phyloP scores from a whole-genome alignment of 2,888 invertebrate genomes.

The Sceliomorpha sp. region DNA sequence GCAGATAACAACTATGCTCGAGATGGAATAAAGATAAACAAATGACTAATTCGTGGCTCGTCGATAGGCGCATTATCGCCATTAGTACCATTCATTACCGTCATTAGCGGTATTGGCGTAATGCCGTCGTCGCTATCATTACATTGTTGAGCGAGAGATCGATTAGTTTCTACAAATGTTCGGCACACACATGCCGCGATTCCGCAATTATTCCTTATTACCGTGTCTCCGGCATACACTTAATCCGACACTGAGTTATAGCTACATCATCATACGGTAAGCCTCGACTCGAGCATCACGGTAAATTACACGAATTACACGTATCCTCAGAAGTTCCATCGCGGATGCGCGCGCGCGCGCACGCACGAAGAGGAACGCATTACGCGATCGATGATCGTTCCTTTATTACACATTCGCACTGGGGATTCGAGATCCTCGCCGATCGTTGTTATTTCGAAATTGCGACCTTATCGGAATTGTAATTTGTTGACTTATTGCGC shows the following conservation, averaged over 20 bases:
- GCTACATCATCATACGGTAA: constrained; percentile 46
- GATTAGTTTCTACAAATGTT: constrained; percentile 58
- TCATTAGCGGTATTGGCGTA: constrained; percentile 55
- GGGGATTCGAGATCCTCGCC: background rate
- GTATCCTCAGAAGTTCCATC: constrained; percentile 48
- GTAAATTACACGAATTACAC: constrained; percentile 57
- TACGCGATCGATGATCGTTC: constrained; percentile 32
- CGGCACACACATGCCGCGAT: constrained; percentile 38
- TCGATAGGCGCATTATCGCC: constrained; percentile 27
- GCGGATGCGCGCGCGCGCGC: constrained; percentile 15
- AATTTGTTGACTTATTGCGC: no score
- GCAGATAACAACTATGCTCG: no score
- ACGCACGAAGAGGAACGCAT: constrained; percentile 15
- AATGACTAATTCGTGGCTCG: constrained; percentile 6
- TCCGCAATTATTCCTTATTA: constrained; percentile 57
- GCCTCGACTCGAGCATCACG: constrained; percentile 39
- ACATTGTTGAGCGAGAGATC: constrained; percentile 51
- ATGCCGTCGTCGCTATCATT: constrained; percentile 48
- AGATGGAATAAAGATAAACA: constrained; percentile 32
- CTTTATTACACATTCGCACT: constrained; percentile 26
- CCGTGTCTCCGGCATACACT: constrained; percentile 50
- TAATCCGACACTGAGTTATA: constrained; percentile 56
- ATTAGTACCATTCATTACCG: constrained; percentile 49
- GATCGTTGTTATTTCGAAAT: no score
- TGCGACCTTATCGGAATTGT: no score